A percentile compares a stretch with the other conserved stretches of the same genome.
Evolutionary conservation across 2,113 vertebrate species (phyloP).

Genomic region (Asarcornis scutulata): DNA sequence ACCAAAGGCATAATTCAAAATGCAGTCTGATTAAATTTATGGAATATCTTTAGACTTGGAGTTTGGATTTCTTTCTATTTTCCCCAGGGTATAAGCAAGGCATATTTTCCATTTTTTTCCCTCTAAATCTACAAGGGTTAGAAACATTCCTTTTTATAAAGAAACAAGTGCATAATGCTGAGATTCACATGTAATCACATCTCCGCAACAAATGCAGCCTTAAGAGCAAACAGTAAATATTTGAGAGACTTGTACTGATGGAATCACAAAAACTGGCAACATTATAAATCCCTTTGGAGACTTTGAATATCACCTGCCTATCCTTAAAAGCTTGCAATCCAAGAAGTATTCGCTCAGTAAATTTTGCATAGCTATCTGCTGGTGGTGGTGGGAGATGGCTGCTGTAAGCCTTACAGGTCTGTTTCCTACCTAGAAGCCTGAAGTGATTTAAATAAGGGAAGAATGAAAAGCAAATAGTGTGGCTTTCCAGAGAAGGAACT

Average conservation of each 20-base stretch:
- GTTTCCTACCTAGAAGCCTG: background rate
- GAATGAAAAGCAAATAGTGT: background rate
- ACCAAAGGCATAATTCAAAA: background rate
- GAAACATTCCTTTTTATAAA: background rate
- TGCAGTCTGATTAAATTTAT: background rate
- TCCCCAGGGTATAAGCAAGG: background rate
- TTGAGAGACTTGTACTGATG: background rate
- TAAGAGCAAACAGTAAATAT: slow-evolving; percentile 31
- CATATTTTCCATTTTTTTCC: background rate
- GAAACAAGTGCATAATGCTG: background rate
- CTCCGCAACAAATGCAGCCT: background rate
- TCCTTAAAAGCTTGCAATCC: background rate
- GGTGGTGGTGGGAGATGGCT: background rate
- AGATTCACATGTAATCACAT: background rate
- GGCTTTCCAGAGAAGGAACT: background rate
- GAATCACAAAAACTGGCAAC: background rate
- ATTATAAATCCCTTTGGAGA: slow-evolving; percentile 19
- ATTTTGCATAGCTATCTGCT: background rate
- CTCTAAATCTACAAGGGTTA: background rate
- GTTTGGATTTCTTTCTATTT: background rate
- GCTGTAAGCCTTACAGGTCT: background rate
- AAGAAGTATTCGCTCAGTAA: background rate
- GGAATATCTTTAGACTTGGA: background rate
- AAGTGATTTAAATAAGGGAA: background rate
- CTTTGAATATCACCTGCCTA: background rate